Conservation (phyloP, 2,888 invertebrate genomes). For the Bimastos eiseni region DNA sequence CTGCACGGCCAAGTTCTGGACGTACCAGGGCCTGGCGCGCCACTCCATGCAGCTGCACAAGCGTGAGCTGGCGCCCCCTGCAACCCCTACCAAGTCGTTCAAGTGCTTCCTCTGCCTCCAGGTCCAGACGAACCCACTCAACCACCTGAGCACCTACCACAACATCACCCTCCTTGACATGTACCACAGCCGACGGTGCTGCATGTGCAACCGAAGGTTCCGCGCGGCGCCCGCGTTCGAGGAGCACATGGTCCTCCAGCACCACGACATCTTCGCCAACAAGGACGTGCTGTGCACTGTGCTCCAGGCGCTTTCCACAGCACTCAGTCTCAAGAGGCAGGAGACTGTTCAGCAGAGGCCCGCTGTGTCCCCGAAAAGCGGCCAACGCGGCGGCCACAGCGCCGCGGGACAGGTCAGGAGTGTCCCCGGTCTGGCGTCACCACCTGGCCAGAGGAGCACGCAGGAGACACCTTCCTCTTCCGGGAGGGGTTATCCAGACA, state of each 20-base stretch:
- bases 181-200: constrained; percentile 37
- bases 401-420: neutral
- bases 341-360: constrained; percentile 25
- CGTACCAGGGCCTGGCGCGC: constrained; percentile 40
- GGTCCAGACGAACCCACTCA: constrained; percentile 38
- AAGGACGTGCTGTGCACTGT: constrained; percentile 38
- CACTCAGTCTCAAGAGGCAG: constrained; percentile 35
- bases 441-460: constrained; percentile 20
- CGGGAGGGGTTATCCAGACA: neutral
- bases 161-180: constrained; percentile 40
- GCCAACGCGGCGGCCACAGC: constrained; percentile 15
- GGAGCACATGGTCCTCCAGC: constrained; percentile 40
- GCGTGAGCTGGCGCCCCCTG: neutral
- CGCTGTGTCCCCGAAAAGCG: neutral
- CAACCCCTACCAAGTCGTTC: neutral
- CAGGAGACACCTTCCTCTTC: neutral
- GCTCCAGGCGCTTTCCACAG: constrained; percentile 38
- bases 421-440: neutral
- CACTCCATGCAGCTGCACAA: constrained; percentile 38
- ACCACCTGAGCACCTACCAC: constrained; percentile 39
- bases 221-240: constrained; percentile 37
- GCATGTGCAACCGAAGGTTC: constrained; percentile 36
- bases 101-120: constrained; percentile 36
- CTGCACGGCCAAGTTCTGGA: constrained; percentile 38
- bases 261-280: constrained; percentile 39